Evolutionary conservation across 2,888 invertebrate species (phyloP).

Genomic region (Charanyca ferruginea): DNA sequence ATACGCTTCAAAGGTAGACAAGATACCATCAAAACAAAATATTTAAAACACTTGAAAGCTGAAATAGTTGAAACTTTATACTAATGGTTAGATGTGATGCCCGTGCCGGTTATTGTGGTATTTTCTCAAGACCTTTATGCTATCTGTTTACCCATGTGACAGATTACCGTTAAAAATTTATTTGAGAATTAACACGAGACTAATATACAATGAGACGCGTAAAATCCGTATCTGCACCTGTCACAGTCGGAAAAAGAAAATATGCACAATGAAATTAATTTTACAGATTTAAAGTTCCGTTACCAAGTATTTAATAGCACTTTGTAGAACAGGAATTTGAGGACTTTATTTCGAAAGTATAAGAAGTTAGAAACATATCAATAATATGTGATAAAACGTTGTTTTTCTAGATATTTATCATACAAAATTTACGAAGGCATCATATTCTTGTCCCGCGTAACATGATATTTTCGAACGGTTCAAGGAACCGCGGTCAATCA

Average conservation of each 20-base stretch:
- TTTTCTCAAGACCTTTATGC: slow-evolving; percentile 7
- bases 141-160: background rate
- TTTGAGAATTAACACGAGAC: slow-evolving; percentile 4
- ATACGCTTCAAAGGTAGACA: slow-evolving; percentile 63
- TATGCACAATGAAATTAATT: slow-evolving; percentile 22
- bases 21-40: slow-evolving; percentile 67
- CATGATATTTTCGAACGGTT: slow-evolving; percentile 39
- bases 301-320: background rate
- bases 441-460: slow-evolving; percentile 26
- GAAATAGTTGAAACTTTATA: slow-evolving; percentile 57
- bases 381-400: background rate
- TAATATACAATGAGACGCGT: slow-evolving; percentile 30
- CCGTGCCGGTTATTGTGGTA: background rate
- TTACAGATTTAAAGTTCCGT: slow-evolving; percentile 31
- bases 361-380: background rate
- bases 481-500: slow-evolving; percentile 28
- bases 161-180: slow-evolving; percentile 3
- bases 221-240: slow-evolving; percentile 4
- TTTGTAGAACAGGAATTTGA: slow-evolving; percentile 5
- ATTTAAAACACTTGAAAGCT: slow-evolving; percentile 56
- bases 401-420: slow-evolving; percentile 32
- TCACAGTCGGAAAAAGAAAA: slow-evolving; percentile 10
- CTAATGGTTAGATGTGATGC: slow-evolving; percentile 15
- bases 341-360: slow-evolving; percentile 4
- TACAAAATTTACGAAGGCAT: slow-evolving; percentile 13